Conservation (phyloP, 2,113 vertebrate genomes). For the Ondatra zibethicus region DNA sequence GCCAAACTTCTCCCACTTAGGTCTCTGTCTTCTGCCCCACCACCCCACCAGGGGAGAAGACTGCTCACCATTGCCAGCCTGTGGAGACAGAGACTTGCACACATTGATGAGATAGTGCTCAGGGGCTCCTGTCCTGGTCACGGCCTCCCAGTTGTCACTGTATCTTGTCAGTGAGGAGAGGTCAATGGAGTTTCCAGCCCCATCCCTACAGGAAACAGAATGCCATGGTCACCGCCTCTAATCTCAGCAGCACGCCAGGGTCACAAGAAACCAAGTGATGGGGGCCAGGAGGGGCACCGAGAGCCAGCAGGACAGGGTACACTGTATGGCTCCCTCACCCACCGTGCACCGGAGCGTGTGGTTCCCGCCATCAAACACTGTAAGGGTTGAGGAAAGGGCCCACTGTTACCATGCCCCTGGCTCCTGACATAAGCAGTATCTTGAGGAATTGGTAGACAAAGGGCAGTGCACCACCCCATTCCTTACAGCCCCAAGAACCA, state of each 20-base stretch:
- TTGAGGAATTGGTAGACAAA: background rate
- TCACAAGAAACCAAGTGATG: background rate
- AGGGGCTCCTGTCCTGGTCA: constrained; percentile 73
- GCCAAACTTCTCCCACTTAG: background rate
- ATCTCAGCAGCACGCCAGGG: fast-evolving
- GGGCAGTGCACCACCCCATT: background rate
- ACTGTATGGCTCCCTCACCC: background rate
- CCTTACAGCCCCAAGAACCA: background rate
- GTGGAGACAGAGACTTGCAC: constrained; percentile 93
- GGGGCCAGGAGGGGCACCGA: too few species aligned
- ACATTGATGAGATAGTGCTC: constrained; percentile 94
- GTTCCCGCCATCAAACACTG: background rate
- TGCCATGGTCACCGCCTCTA: fast-evolving
- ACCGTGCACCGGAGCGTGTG: fast-evolving
- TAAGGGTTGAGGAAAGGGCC: too few species aligned
- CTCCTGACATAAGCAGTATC: background rate
- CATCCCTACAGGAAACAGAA: constrained; percentile 86
- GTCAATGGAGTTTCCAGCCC: constrained; percentile 91
- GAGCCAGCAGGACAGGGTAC: too few species aligned
- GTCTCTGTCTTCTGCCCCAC: fast-evolving
- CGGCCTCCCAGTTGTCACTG: constrained; percentile 92
- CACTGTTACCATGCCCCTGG: background rate
- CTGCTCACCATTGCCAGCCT: constrained; percentile 87
- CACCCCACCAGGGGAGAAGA: fast-evolving
- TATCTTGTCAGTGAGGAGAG: constrained; percentile 92